Percentiles rank a stretch among this genome's conserved stretches.
Conservation (phyloP, 2,113 vertebrate species). For the Antigone vipio region DNA sequence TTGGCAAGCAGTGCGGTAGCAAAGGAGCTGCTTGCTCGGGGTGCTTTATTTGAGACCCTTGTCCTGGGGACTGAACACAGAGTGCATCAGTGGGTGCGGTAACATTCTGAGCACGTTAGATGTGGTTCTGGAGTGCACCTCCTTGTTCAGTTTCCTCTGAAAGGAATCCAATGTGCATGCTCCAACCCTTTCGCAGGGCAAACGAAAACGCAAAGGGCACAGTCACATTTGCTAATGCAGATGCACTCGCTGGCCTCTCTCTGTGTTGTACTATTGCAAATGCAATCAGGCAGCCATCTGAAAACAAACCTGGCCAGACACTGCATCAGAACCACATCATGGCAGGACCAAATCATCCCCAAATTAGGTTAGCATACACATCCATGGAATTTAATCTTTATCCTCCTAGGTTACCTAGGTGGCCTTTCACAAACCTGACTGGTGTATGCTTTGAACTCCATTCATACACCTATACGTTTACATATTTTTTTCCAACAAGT, state of each 20-base stretch:
- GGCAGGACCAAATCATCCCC: neutral
- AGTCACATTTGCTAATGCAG: neutral
- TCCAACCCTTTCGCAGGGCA: neutral
- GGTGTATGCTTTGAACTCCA: neutral
- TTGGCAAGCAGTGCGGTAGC: neutral
- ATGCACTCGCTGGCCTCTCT: neutral
- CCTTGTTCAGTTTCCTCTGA: neutral
- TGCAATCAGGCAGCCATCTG: neutral
- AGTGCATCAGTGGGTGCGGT: neutral
- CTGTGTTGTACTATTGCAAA: neutral
- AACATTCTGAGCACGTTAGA: neutral
- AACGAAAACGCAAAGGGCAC: neutral
- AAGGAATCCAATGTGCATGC: neutral
- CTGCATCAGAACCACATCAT: accelerated
- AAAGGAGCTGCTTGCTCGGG: neutral
- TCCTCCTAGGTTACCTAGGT: neutral
- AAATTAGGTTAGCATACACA: neutral
- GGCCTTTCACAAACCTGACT: neutral
- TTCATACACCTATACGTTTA: neutral
- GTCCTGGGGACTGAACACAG: neutral
- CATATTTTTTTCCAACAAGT: neutral
- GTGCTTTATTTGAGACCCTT: neutral
- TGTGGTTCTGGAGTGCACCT: neutral
- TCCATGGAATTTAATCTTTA: neutral
- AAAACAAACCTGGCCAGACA: neutral